phyloP scores from a whole-genome alignment of 2,888 invertebrate species.

The Eutolmus rufibarbis region DNA sequence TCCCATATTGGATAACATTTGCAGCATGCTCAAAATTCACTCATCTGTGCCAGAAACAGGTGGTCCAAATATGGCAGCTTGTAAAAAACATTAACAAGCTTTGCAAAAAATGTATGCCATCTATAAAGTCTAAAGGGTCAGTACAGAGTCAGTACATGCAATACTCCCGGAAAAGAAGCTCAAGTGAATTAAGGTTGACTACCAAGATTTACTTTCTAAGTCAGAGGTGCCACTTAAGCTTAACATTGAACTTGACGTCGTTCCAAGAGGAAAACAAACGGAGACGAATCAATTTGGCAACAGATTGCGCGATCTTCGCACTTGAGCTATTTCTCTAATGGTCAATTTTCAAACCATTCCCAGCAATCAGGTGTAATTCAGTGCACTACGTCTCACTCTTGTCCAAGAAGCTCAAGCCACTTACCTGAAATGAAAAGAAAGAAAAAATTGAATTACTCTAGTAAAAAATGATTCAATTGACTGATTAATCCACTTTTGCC shows the following conservation, averaged over 20 bases:
- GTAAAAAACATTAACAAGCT: neutral
- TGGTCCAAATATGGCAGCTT: neutral
- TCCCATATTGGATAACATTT: neutral
- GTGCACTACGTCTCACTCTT: neutral
- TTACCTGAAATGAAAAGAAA: neutral
- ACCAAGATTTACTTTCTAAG: conserved; percentile 20
- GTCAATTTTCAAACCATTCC: neutral
- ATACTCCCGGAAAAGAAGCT: neutral
- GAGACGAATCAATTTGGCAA: neutral
- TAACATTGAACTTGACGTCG: conserved; percentile 16
- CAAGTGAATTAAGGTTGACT: neutral
- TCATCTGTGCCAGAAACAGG: neutral
- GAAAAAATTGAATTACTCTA: neutral
- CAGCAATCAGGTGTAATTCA: neutral
- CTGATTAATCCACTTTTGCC: neutral
- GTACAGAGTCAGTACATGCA: neutral
- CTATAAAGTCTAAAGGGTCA: neutral
- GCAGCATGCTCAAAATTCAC: neutral
- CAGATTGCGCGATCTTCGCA: neutral
- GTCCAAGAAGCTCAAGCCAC: neutral
- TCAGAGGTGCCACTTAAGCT: neutral
- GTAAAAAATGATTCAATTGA: neutral
- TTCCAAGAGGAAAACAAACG: neutral
- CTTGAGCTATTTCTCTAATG: neutral
- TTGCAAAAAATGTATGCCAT: neutral